phyloP scores from a whole-genome alignment of 1,140 invertebrate species.

The Globodera rostochiensis region DNA sequence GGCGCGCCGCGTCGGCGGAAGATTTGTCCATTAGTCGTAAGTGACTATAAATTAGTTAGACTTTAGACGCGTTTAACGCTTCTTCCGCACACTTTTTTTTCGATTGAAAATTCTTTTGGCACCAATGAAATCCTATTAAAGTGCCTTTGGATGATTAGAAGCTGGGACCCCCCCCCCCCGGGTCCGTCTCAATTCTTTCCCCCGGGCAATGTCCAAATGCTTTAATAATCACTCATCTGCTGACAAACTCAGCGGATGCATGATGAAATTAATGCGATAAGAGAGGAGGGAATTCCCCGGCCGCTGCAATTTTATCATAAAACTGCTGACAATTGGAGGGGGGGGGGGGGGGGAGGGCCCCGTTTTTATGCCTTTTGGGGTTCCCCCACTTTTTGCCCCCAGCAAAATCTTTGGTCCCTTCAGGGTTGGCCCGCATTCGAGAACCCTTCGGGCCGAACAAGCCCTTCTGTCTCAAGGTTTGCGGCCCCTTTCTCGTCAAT shows the following conservation, averaged over 20 bases:
- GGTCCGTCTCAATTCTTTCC: background rate
- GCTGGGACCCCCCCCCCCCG: background rate
- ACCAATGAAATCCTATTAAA: background rate
- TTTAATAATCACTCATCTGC: no score
- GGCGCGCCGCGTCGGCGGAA: slow-evolving; percentile 6
- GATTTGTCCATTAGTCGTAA: slow-evolving; percentile 7
- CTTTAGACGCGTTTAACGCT: background rate
- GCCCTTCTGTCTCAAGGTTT: slow-evolving; percentile 39
- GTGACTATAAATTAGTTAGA: background rate
- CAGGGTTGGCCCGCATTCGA: slow-evolving; percentile 24
- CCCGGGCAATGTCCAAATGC: background rate
- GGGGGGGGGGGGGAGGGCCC: background rate
- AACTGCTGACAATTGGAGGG: background rate
- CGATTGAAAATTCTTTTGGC: background rate
- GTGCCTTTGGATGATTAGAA: no score
- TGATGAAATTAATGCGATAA: no score
- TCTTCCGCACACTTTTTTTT: background rate
- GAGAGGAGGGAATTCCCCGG: no score
- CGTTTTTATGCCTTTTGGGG: background rate
- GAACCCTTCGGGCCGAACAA: slow-evolving; percentile 36
- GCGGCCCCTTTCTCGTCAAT: background rate
- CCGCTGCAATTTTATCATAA: background rate
- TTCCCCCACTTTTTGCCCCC: background rate
- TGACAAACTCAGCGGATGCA: no score
- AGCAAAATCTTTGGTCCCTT: background rate